Evolutionary conservation across 2,888 invertebrate species (phyloP).

Genomic region (Neoitamus cyanurus): DNA sequence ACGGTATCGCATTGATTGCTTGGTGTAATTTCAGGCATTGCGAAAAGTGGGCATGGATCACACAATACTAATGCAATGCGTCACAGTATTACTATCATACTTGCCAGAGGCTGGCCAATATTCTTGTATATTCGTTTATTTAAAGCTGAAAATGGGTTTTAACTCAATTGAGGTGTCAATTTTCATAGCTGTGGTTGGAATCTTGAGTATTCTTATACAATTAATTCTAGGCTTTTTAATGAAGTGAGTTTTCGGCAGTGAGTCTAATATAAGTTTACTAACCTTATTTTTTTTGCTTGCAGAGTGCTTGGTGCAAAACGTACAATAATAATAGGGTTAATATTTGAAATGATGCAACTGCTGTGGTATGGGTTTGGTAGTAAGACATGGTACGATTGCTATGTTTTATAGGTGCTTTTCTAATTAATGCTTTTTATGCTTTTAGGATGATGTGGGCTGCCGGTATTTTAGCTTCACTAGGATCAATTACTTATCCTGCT

Average conservation of each 20-base stretch:
- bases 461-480: conserved; percentile 94
- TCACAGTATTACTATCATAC: conserved; percentile 97
- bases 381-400: conserved; percentile 79
- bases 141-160: conserved; percentile 97
- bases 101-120: conserved; percentile 99
- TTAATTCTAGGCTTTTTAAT: conserved; percentile 85
- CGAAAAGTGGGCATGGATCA: conserved; percentile 93
- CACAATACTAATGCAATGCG: conserved; percentile 95
- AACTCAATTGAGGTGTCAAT: conserved; percentile 94
- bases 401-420: neutral
- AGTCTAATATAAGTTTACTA: conserved; percentile 45
- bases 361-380: conserved; percentile 98
- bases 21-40: conserved; percentile 70
- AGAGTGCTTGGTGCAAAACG: conserved; percentile 92
- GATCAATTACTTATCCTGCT: conserved; percentile 97
- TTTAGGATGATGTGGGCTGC: conserved; percentile 99
- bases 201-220: conserved; percentile 95
- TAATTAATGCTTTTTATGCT: conserved; percentile 20
- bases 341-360: conserved; percentile 96
- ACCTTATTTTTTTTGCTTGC: conserved; percentile 51
- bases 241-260: conserved; percentile 66
- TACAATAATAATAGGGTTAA: conserved; percentile 95
- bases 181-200: conserved; percentile 96
- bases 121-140: conserved; percentile 99
- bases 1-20: neutral